Percentiles rank a stretch among this genome's conserved stretches.
These are phyloP conservation scores for Ectemnius lituratus DNA, from an alignment of 2,888 invertebrate species.

Conservation along the genomic window DNA sequence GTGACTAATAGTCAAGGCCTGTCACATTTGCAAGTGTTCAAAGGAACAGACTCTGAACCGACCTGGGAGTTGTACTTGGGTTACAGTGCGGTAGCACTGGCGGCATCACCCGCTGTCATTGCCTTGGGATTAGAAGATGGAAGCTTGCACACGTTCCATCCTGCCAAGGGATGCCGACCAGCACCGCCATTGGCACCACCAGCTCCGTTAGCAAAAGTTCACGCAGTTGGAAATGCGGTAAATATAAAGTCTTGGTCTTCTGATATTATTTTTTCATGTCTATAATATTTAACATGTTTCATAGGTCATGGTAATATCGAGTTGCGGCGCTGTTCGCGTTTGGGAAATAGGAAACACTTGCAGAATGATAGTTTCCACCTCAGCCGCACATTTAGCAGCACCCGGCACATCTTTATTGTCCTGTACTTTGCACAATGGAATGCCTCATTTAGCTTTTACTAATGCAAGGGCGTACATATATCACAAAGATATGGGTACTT, in stretches of 20 bases:
- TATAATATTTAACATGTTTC: neutral
- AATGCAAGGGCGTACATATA: slow-evolving; percentile 93
- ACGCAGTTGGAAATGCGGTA: slow-evolving; percentile 74
- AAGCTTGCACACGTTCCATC: slow-evolving; percentile 73
- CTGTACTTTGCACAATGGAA: slow-evolving; percentile 82
- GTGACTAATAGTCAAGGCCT: slow-evolving; percentile 72
- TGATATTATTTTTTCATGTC: neutral
- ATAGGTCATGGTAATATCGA: slow-evolving; percentile 76
- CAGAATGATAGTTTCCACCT: slow-evolving; percentile 73
- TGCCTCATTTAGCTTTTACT: slow-evolving; percentile 90
- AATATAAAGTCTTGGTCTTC: too few species aligned
- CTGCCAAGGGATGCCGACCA: slow-evolving; percentile 71
- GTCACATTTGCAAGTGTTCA: slow-evolving; percentile 73
- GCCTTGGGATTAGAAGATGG: slow-evolving; percentile 74
- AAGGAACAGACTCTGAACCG: slow-evolving; percentile 72
- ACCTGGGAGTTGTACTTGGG: slow-evolving; percentile 75
- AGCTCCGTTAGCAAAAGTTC: slow-evolving; percentile 73
- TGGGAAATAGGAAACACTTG: slow-evolving; percentile 74
- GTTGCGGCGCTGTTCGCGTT: slow-evolving; percentile 75
- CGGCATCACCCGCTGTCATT: slow-evolving; percentile 74
- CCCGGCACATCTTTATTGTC: slow-evolving; percentile 71
- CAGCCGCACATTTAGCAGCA: slow-evolving; percentile 72
- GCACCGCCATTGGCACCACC: slow-evolving; percentile 74
- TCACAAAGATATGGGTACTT: slow-evolving; percentile 85
- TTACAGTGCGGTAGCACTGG: slow-evolving; percentile 73